Percentiles rank a stretch among this genome's conserved stretches.
Conservation (phyloP, 2,797 vertebrate species). For the Rhabdomys pumilio region DNA sequence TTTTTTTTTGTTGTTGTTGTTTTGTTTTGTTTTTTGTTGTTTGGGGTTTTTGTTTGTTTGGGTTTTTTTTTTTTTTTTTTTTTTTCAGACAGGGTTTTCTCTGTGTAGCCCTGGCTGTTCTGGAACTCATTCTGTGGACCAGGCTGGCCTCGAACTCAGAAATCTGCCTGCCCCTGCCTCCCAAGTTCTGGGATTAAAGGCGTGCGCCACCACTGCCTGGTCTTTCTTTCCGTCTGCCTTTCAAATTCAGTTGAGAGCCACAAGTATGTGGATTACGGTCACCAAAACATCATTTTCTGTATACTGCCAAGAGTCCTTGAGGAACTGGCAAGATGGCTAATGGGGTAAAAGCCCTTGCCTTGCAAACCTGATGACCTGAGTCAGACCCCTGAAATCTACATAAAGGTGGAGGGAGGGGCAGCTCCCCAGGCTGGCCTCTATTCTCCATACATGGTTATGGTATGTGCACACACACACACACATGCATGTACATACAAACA, state of each 20-base stretch:
- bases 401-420: background rate
- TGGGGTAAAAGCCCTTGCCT: background rate
- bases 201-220: too few species aligned
- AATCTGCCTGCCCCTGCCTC: too few species aligned
- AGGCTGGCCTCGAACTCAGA: too few species aligned
- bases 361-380: background rate
- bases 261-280: conserved; percentile 3
- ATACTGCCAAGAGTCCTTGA: background rate
- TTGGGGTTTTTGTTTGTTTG: too few species aligned
- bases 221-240: background rate
- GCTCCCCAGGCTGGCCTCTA: background rate
- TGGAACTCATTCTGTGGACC: too few species aligned
- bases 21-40: too few species aligned
- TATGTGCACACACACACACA: background rate
- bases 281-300: background rate
- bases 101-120: too few species aligned
- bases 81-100: too few species aligned
- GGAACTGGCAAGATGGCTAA: too few species aligned
- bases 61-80: too few species aligned
- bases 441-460: background rate
- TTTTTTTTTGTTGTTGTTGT: too few species aligned
- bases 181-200: too few species aligned
- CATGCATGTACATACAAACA: background rate
- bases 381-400: background rate
- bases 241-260: background rate